Percentiles rank a stretch among this genome's conserved stretches.
Conservation (phyloP, 2,797 vertebrate genomes). For the Ctenosaura bakeri region DNA sequence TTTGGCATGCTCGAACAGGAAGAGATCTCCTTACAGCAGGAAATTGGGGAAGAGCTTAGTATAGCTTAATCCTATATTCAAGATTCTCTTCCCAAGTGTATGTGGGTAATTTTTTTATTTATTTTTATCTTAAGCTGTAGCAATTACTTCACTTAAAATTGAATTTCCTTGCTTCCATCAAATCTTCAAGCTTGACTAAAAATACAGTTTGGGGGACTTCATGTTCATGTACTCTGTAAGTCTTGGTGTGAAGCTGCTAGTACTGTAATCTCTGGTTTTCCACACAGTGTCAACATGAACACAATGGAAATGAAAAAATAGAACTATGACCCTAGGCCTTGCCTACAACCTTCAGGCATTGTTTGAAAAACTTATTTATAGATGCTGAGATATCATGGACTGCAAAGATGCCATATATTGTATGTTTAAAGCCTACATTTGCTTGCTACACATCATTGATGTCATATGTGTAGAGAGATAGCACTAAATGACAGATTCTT, state of each 20-base stretch:
- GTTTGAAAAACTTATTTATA: too few relatives aligned
- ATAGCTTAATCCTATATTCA: slow-evolving; percentile 66
- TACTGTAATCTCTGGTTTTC: not conserved
- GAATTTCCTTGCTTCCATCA: not conserved
- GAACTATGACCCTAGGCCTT: not conserved
- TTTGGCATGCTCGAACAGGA: slow-evolving; percentile 64
- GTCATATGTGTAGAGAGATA: too few relatives aligned
- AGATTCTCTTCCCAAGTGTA: slow-evolving; percentile 66
- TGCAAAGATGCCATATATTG: not conserved
- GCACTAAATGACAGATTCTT: too few relatives aligned
- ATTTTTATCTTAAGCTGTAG: slow-evolving; percentile 69
- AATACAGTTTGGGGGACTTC: slow-evolving; percentile 18
- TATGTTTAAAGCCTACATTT: not conserved
- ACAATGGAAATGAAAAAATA: not conserved
- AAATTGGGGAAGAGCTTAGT: slow-evolving; percentile 73
- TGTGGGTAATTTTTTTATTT: slow-evolving; percentile 57
- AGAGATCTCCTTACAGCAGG: slow-evolving; percentile 69
- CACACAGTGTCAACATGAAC: not conserved
- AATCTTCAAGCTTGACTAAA: slow-evolving; percentile 25
- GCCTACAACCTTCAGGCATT: not conserved
- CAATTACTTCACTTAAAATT: slow-evolving; percentile 43
- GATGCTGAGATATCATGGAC: not conserved
- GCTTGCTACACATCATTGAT: not conserved
- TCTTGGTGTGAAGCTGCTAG: not conserved
- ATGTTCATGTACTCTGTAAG: not conserved